Evolutionary conservation across 2,113 vertebrate species (phyloP).

Genomic region (Mola mola): DNA sequence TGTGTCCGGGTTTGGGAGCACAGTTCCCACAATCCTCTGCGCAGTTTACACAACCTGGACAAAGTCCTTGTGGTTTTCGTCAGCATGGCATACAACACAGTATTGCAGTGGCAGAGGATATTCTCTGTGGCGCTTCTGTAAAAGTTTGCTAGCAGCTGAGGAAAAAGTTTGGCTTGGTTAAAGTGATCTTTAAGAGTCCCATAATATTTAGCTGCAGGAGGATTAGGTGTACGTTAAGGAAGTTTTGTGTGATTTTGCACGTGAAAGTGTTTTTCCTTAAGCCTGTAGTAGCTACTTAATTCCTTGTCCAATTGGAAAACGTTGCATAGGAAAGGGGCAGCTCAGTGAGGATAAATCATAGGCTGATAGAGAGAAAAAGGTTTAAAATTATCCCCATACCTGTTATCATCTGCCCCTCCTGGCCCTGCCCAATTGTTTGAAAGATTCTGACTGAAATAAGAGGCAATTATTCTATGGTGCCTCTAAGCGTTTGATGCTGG

Average conservation of each 20-base stretch:
- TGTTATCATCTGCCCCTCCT: conserved; percentile 63
- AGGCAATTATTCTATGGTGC: conserved; percentile 67
- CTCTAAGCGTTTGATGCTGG: conserved; percentile 51
- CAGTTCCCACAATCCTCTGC: background rate
- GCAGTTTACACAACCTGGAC: background rate
- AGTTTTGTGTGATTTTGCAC: conserved; percentile 37
- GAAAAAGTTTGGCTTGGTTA: conserved; percentile 13
- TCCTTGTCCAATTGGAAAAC: conserved; percentile 24
- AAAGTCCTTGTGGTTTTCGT: background rate
- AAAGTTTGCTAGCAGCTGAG: background rate
- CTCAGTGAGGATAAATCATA: conserved; percentile 34
- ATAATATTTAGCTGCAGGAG: conserved; percentile 30
- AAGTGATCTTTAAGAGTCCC: conserved; percentile 28
- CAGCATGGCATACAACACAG: background rate
- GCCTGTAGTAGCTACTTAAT: conserved; percentile 17
- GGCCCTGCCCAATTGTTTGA: conserved; percentile 56
- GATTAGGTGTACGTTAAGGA: conserved; percentile 40
- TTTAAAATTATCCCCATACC: conserved; percentile 60
- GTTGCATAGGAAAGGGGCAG: conserved; percentile 42
- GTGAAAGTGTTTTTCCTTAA: conserved; percentile 36
- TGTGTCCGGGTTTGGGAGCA: background rate
- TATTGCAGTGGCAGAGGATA: background rate
- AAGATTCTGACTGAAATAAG: conserved; percentile 62
- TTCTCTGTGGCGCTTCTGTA: background rate
- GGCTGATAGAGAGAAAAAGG: conserved; percentile 51